phyloP scores from a whole-genome alignment of 1,140 invertebrate genomes.

The Triops longicaudatus region DNA sequence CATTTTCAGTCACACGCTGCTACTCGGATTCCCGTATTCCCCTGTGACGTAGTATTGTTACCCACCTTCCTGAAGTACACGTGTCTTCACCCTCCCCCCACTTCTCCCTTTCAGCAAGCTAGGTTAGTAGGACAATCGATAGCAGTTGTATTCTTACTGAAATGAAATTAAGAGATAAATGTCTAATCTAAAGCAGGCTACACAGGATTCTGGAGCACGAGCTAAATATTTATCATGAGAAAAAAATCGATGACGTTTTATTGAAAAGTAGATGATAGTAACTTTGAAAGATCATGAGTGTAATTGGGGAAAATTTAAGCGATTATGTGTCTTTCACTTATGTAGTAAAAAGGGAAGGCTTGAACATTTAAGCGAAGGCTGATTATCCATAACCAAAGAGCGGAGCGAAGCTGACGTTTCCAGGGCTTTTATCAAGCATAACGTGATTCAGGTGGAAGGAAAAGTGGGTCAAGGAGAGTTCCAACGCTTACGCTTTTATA shows the following conservation, averaged over 20 bases:
- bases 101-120: neutral
- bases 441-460: constrained; percentile 14
- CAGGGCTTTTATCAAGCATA: constrained; percentile 1
- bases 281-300: neutral
- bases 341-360: neutral
- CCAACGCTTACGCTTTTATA: neutral
- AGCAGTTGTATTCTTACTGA: neutral
- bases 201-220: too few relatives aligned
- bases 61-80: neutral
- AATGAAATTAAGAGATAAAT: too few relatives aligned
- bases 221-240: too few relatives aligned
- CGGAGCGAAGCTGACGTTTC: neutral
- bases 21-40: too few relatives aligned
- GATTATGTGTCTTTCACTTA: neutral
- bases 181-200: too few relatives aligned
- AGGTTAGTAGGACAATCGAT: constrained; percentile 2
- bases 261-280: too few relatives aligned
- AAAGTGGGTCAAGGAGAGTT: constrained; percentile 7
- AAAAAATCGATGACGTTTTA: too few relatives aligned
- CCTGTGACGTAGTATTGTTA: neutral
- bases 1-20: neutral
- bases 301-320: neutral
- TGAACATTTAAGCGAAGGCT: neutral
- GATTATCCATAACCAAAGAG: neutral
- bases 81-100: neutral